Evolutionary conservation across 2,888 invertebrate species (phyloP).

Genomic region (Caenorhabditis sp.): DNA sequence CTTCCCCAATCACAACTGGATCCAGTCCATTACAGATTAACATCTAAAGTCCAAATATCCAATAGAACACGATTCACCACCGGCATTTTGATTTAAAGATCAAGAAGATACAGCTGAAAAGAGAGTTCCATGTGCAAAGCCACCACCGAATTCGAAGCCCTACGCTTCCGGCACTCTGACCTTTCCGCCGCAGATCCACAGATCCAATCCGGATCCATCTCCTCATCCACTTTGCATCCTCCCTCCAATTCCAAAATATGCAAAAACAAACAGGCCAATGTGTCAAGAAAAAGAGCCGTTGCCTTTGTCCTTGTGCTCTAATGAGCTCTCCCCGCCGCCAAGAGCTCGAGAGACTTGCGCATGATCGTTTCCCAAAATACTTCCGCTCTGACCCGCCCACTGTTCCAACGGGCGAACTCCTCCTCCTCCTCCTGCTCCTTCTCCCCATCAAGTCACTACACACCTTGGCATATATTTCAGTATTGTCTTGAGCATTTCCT

Average conservation of each 20-base stretch:
- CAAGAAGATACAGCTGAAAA: not conserved
- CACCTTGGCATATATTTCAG: slow-evolving; percentile 57
- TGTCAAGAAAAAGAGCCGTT: slow-evolving; percentile 46
- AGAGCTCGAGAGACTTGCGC: slow-evolving; percentile 19
- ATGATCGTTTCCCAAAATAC: slow-evolving; percentile 57
- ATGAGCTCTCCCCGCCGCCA: slow-evolving; percentile 46
- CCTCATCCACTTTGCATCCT: slow-evolving; percentile 1
- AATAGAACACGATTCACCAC: not conserved
- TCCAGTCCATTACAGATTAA: slow-evolving; percentile 8
- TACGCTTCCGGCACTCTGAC: slow-evolving; percentile 34
- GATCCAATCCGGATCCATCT: slow-evolving; percentile 26
- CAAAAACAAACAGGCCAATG: slow-evolving; percentile 59
- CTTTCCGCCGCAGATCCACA: slow-evolving; percentile 16
- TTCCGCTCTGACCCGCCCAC: slow-evolving; percentile 39
- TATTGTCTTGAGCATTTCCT: slow-evolving; percentile 42
- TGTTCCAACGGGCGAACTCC: slow-evolving; percentile 22
- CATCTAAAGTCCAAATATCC: not conserved
- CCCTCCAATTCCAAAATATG: slow-evolving; percentile 39
- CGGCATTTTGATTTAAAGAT: not conserved
- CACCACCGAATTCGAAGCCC: not conserved
- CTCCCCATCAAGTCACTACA: too few species aligned
- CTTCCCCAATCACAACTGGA: not conserved
- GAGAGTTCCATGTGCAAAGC: too few species aligned
- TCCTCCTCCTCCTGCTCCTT: too few species aligned
- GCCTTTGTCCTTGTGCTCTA: slow-evolving; percentile 50